Percentiles rank a stretch among this genome's conserved stretches.
Evolutionary conservation across 2,113 vertebrate species (phyloP).

Genomic region (Engystomops pustulosus): DNA sequence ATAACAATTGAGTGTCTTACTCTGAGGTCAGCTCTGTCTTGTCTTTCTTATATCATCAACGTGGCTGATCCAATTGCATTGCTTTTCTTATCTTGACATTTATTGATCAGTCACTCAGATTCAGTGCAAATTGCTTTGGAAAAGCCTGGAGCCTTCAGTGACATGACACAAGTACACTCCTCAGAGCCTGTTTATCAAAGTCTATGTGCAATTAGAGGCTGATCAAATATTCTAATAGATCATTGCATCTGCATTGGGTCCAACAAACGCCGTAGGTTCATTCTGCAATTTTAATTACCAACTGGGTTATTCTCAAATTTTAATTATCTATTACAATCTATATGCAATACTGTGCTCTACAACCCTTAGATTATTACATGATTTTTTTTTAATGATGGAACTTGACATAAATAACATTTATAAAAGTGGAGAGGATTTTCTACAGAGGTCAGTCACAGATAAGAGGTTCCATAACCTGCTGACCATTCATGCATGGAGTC

Average conservation of each 20-base stretch:
- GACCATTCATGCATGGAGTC: too few species aligned
- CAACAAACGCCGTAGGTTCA: not conserved
- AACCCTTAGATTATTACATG: too few species aligned
- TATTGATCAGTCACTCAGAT: slow-evolving; percentile 59
- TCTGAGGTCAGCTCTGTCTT: slow-evolving; percentile 50
- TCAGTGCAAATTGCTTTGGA: slow-evolving; percentile 55
- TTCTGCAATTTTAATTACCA: not conserved
- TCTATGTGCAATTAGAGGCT: slow-evolving; percentile 45
- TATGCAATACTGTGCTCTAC: not conserved
- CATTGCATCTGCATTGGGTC: not conserved
- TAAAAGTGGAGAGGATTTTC: too few species aligned
- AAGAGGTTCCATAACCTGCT: too few species aligned
- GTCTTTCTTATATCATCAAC: slow-evolving; percentile 56
- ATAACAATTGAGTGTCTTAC: slow-evolving; percentile 48
- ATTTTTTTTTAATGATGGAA: not conserved
- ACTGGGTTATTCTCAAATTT: not conserved
- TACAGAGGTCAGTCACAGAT: too few species aligned
- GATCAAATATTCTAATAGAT: slow-evolving; percentile 49
- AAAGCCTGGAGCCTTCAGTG: slow-evolving; percentile 36
- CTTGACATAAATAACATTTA: not conserved
- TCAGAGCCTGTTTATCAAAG: slow-evolving; percentile 38
- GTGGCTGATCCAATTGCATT: slow-evolving; percentile 54
- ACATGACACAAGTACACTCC: slow-evolving; percentile 38
- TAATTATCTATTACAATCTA: not conserved
- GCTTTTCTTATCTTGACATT: slow-evolving; percentile 60